phyloP scores from a whole-genome alignment of 2,888 invertebrate genomes.

The Tuta absoluta region DNA sequence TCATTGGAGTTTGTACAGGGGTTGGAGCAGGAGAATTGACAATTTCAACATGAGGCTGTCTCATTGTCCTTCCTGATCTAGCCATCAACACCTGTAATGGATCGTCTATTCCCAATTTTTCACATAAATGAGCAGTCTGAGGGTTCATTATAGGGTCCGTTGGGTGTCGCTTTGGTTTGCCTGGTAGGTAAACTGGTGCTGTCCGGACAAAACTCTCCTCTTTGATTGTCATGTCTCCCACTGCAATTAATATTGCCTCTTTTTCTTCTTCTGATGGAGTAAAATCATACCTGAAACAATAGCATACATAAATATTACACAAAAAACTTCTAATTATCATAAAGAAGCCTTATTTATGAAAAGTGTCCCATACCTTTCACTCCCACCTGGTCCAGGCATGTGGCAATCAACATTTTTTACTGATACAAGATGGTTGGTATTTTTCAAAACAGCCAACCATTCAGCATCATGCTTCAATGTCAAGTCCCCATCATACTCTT shows the following conservation, averaged over 20 bases:
- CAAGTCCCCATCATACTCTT: constrained; percentile 76
- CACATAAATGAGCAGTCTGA: constrained; percentile 86
- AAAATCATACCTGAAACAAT: constrained; percentile 83
- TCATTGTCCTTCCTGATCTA: constrained; percentile 70
- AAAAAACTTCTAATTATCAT: no score
- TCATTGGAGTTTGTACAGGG: constrained; percentile 51
- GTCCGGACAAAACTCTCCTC: constrained; percentile 90
- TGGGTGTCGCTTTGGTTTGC: constrained; percentile 60
- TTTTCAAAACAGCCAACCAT: constrained; percentile 93
- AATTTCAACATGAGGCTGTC: constrained; percentile 41
- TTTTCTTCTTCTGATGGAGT: constrained; percentile 89
- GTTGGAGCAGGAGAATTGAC: constrained; percentile 27
- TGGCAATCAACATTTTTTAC: constrained; percentile 85
- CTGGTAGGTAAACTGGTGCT: constrained; percentile 82
- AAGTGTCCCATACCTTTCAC: constrained; percentile 78
- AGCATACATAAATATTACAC: background rate
- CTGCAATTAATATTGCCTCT: constrained; percentile 81
- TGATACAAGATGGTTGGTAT: constrained; percentile 93
- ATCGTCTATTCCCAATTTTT: constrained; percentile 88
- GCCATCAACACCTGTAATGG: constrained; percentile 85
- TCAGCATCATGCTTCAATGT: constrained; percentile 87
- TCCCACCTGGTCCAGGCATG: constrained; percentile 90
- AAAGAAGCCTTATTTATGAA: background rate
- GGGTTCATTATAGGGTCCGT: constrained; percentile 83
- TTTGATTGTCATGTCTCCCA: constrained; percentile 84